phyloP scores from a whole-genome alignment of 2,113 vertebrate genomes.

The Albula glossodonta region DNA sequence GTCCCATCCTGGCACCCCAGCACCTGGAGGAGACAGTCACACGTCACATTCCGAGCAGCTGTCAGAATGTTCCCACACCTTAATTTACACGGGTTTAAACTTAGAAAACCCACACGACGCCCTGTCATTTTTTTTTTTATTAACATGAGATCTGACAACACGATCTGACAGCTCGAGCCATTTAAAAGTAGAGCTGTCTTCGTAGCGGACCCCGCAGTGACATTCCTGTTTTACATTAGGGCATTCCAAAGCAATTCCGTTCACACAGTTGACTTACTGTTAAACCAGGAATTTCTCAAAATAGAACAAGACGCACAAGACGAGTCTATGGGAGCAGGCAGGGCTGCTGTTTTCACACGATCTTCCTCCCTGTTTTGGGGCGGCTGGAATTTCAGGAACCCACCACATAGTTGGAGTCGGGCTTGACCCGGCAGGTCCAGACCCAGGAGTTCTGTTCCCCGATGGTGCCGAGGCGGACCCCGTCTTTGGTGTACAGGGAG shows the following conservation, averaged over 20 bases:
- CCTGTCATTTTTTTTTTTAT: not conserved
- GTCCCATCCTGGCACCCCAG: conserved; percentile 95
- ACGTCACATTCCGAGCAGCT: not conserved
- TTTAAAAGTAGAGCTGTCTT: not conserved
- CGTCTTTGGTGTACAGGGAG: conserved; percentile 94
- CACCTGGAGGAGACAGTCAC: conserved; percentile 68
- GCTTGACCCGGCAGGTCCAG: conserved; percentile 91
- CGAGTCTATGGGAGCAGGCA: not conserved
- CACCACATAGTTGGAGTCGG: conserved; percentile 97
- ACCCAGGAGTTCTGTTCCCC: conserved; percentile 93
- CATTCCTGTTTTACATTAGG: conserved; percentile 15
- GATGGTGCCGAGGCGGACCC: conserved; percentile 84
- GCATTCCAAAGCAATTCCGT: conserved; percentile 7
- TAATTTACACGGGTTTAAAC: not conserved
- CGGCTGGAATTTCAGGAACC: conserved; percentile 43
- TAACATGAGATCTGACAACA: not conserved
- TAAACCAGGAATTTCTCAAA: not conserved
- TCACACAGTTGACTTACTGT: conserved; percentile 6
- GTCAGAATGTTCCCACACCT: not conserved
- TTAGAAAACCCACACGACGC: not conserved
- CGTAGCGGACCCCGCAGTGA: not conserved
- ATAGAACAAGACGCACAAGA: not conserved
- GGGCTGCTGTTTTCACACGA: not conserved
- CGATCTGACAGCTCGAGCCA: not conserved
- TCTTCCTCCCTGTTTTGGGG: not conserved